Evolutionary conservation across 2,797 vertebrate species (phyloP).

Genomic region (Poecilia velifera): DNA sequence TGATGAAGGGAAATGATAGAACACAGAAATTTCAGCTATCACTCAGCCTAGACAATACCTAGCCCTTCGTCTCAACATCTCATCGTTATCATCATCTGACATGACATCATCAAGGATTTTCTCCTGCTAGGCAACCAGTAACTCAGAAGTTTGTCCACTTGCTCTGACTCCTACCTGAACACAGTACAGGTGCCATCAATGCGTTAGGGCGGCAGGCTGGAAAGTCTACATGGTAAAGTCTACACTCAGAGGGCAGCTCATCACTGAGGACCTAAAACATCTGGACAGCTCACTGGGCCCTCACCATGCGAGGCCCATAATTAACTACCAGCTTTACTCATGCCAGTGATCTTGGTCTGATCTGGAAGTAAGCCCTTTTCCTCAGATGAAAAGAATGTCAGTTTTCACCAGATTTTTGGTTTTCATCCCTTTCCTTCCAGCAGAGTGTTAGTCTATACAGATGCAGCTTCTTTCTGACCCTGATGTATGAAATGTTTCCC

Average conservation of each 20-base stretch:
- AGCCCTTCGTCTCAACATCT: background rate
- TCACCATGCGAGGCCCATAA: background rate
- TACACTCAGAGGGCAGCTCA: too few species aligned
- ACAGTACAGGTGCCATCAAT: background rate
- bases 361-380: background rate
- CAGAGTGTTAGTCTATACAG: background rate
- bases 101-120: too few species aligned
- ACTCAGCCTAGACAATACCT: background rate
- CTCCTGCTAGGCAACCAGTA: too few species aligned
- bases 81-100: background rate
- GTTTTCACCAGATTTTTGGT: background rate
- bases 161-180: too few species aligned
- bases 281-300: background rate
- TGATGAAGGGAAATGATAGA: background rate
- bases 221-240: background rate
- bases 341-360: background rate
- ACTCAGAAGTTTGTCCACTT: too few species aligned
- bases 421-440: background rate
- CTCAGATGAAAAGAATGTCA: background rate
- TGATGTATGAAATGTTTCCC: background rate
- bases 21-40: background rate
- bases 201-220: background rate
- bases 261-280: too few species aligned
- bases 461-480: background rate
- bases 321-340: background rate